Base-by-base conservation (phyloP, 2,888 invertebrate species). In the Drosophila putrida region DNA sequence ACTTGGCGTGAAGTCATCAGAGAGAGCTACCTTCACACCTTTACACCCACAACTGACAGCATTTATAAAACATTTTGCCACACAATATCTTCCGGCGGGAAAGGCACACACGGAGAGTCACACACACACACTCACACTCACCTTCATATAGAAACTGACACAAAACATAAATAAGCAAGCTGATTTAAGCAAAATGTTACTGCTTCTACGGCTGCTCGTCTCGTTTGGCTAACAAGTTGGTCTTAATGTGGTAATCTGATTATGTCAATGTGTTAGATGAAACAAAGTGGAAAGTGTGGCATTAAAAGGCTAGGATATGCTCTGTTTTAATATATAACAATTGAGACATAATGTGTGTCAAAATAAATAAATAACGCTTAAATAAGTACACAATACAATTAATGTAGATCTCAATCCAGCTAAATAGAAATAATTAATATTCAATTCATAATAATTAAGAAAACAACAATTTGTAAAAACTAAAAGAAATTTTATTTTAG, bases 191-290 rank as follows among this genome's bases (percentile, higher is more conserved):
- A 59, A 39, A 43, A 49, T 63, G 55, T 15, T 62, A 41, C 46
- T 36, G 27, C 44, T 11, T 31, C 13, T 33, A 55, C 15, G 55
- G 46, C 46, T 36, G 27, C 44, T 11, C 36, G 20, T 33, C 35
- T 39, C 38, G 10, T 15, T 61, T 35, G 36, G n/a, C 8, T 25
- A 38, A 5, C 54, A 64, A 55, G 20, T 47, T 28, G 20, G 28
- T 35, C 57, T 62, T 33, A 53, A 33, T 59, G 55, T 25, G 44
- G 5, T 78, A 59, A 76, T 78, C 70, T 47, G 69, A 76, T 76
- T 75, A 74, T 74, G 58, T n/a, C 66, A 71, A 50, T 66, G 72
- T 36, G 36, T 53, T 64, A n/a, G 36, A 55, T 46, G 15, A 61
- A 62, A 36, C 58, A 53, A 47, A 46, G 58, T 39, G 51, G 10